Evolutionary conservation across 35 echinoderm and acorn worm species (phyloP).

Genomic region (Patiria miniata): DNA sequence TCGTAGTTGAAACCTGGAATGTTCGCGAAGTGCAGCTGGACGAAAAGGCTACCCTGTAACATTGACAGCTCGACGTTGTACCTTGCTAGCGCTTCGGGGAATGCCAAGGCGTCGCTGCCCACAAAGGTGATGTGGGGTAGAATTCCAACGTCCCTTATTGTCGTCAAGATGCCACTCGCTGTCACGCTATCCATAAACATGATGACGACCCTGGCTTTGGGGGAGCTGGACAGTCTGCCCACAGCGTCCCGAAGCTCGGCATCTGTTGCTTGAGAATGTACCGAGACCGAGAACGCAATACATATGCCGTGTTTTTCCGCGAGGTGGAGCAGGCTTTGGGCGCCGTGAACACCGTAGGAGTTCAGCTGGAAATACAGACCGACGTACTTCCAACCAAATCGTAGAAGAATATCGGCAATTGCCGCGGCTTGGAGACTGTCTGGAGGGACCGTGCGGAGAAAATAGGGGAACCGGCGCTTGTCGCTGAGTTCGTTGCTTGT

Average conservation of each 20-base stretch:
- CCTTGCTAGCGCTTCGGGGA: background rate
- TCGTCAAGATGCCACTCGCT: background rate
- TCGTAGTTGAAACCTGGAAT: conserved; percentile 35
- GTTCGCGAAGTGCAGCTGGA: background rate
- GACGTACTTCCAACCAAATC: conserved; percentile 54
- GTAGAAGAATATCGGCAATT: conserved; percentile 43
- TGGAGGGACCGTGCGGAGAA: conserved; percentile 49
- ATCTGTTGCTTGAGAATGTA: background rate
- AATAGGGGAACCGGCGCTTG: conserved; percentile 34
- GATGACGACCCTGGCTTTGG: conserved; percentile 26
- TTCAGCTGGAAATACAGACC: conserved; percentile 29
- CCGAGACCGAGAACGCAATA: conserved; percentile 6
- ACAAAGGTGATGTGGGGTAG: background rate
- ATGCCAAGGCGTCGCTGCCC: conserved; percentile 29
- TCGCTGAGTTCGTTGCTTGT: conserved; percentile 48
- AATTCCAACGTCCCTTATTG: background rate
- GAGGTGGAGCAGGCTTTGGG: background rate
- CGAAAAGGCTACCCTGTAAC: conserved; percentile 12
- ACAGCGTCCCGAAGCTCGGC: conserved; percentile 10
- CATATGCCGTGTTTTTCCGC: conserved; percentile 36
- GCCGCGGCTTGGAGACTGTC: conserved; percentile 42
- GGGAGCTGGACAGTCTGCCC: background rate
- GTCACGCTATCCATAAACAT: background rate
- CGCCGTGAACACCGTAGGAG: conserved; percentile 36
- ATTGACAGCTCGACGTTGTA: background rate